These are phyloP conservation scores for Pampus argenteus DNA, from an alignment of 2,797 vertebrate species.

Conservation along the genomic window DNA sequence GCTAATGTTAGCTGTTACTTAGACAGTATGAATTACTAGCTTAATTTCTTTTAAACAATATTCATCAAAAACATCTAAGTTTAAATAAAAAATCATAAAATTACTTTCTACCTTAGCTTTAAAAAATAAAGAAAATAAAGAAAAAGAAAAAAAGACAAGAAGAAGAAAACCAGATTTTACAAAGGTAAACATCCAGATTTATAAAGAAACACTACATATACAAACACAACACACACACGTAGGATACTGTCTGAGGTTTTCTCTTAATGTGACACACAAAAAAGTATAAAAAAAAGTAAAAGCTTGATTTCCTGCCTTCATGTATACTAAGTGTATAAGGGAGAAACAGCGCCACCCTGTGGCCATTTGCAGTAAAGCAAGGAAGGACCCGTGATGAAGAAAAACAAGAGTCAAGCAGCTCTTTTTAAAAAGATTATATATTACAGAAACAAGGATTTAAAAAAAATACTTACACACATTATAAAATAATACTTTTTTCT, in stretches of 20 bases:
- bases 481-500: constrained; percentile 83
- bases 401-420: constrained; percentile 84
- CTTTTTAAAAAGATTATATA: constrained; percentile 90
- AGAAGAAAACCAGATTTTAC: not conserved
- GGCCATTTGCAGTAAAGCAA: not conserved
- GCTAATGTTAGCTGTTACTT: too few relatives aligned
- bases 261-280: not conserved
- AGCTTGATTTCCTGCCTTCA: too few relatives aligned
- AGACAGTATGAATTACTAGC: too few relatives aligned
- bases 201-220: not conserved
- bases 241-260: not conserved
- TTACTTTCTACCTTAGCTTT: not conserved
- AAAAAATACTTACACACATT: constrained; percentile 89
- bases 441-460: constrained; percentile 86
- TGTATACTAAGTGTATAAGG: not conserved
- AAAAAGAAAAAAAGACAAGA: not conserved
- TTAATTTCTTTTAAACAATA: too few relatives aligned
- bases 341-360: constrained; percentile 4
- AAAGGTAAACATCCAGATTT: not conserved
- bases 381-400: constrained; percentile 45
- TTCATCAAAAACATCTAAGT: too few relatives aligned
- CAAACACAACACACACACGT: not conserved
- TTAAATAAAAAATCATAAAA: too few relatives aligned
- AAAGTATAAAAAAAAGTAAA: not conserved
- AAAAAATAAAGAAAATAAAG: too few relatives aligned